These are phyloP conservation scores for Elmis aenea DNA, from an alignment of 2,888 invertebrate genomes.

Conservation along the genomic window DNA sequence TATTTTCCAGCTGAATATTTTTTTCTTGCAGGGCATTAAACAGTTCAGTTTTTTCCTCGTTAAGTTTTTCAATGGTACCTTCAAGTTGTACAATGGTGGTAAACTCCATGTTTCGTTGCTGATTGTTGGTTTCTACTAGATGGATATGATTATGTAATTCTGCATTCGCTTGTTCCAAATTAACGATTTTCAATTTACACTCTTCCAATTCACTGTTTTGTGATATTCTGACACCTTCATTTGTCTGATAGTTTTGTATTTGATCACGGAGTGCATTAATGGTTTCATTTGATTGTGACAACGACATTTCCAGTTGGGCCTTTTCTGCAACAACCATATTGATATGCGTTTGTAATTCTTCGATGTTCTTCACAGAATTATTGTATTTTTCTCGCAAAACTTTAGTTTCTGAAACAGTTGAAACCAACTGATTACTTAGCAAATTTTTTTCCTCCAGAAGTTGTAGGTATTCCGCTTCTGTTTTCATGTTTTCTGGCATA, in stretches of 20 bases:
- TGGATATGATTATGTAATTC: slow-evolving; percentile 33
- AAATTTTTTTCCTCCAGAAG: slow-evolving; percentile 23
- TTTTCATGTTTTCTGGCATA: slow-evolving; percentile 29
- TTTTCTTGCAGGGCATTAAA: slow-evolving; percentile 41
- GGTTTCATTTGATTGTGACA: too few relatives aligned
- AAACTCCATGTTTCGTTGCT: slow-evolving; percentile 32
- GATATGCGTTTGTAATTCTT: slow-evolving; percentile 5
- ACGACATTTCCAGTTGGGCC: too few relatives aligned
- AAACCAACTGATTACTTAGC: slow-evolving; percentile 29
- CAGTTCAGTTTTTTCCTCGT: slow-evolving; percentile 35
- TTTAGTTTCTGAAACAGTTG: slow-evolving; percentile 12
- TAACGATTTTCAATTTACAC: slow-evolving; percentile 22
- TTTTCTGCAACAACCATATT: too few relatives aligned
- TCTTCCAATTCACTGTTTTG: slow-evolving; percentile 5
- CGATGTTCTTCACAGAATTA: slow-evolving; percentile 5
- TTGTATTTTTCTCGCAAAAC: slow-evolving; percentile 10
- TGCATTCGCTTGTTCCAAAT: slow-evolving; percentile 36
- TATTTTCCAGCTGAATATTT: slow-evolving; percentile 34
- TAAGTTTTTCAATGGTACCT: slow-evolving; percentile 32
- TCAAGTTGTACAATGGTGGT: slow-evolving; percentile 30
- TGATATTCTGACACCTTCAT: too few relatives aligned
- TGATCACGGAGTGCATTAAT: too few relatives aligned
- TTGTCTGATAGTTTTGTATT: too few relatives aligned
- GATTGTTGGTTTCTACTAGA: slow-evolving; percentile 22
- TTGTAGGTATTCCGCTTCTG: slow-evolving; percentile 28